A percentile compares a stretch with the other conserved stretches of the same genome.
Evolutionary conservation across 92 coral and sea anemone species (phyloP).

Genomic region (Scolanthus callimorphus): DNA sequence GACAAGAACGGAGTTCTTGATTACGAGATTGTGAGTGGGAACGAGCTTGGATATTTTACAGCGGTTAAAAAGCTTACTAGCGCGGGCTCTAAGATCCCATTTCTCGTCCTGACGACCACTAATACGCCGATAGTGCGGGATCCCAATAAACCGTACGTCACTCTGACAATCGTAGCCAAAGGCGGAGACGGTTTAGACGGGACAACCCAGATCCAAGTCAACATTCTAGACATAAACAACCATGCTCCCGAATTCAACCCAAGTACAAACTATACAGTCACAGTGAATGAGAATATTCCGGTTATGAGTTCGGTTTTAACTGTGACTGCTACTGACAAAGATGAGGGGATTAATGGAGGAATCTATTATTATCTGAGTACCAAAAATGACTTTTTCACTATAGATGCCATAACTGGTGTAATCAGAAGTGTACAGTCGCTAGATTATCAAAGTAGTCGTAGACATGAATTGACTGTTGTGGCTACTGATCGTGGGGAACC

Average conservation of each 20-base stretch:
- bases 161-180: conserved; percentile 53
- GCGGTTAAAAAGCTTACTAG: conserved; percentile 16
- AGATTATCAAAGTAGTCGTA: conserved; percentile 21
- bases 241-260: conserved; percentile 45
- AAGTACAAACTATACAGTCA: conserved; percentile 28
- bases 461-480: conserved; percentile 13
- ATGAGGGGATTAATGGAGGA: conserved; percentile 70
- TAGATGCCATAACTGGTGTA: conserved; percentile 72
- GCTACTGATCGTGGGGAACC: conserved; percentile 74
- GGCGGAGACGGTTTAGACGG: conserved; percentile 41
- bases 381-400: conserved; percentile 42
- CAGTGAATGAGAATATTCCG: conserved; percentile 44
- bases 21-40: conserved; percentile 68
- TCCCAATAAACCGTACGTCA: conserved; percentile 43
- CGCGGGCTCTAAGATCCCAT: conserved; percentile 23
- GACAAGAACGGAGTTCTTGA: conserved; percentile 31
- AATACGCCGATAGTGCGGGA: conserved; percentile 34
- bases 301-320: conserved; percentile 44
- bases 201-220: conserved; percentile 40
- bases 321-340: conserved; percentile 66
- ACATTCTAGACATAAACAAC: conserved; percentile 53
- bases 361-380: conserved; percentile 46
- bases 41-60: conserved; percentile 60
- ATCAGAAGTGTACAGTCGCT: conserved; percentile 49
- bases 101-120: conserved; percentile 60